phyloP scores from a whole-genome alignment of 2,113 vertebrate genomes.

The Phylloscopus trochiloides region DNA sequence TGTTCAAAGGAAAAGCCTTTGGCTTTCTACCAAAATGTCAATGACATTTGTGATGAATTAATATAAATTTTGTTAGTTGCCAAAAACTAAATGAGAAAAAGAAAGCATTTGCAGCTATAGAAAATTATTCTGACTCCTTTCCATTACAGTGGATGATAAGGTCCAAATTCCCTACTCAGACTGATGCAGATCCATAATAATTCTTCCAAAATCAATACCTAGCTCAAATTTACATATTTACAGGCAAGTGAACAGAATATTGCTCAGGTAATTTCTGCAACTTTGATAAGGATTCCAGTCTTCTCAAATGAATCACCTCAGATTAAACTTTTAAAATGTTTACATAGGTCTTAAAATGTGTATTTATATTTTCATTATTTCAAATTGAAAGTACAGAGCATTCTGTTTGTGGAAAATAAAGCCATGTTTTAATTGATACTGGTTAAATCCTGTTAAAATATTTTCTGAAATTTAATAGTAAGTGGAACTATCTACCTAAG shows the following conservation, averaged over 20 bases:
- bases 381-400: neutral
- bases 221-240: neutral
- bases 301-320: neutral
- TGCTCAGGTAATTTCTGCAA: neutral
- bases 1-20: neutral
- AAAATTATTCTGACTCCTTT: neutral
- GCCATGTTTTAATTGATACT: neutral
- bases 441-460: neutral
- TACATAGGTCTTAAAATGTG: neutral
- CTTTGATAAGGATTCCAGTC: neutral
- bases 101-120: neutral
- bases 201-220: neutral
- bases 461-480: neutral
- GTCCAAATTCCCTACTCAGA: neutral
- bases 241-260: neutral
- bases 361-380: neutral
- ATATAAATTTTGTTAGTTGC: neutral
- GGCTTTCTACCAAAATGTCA: neutral
- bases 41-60: neutral
- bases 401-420: neutral
- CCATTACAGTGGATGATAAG: neutral
- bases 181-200: neutral
- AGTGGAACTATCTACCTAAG: neutral
- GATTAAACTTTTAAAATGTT: neutral
- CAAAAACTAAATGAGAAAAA: neutral